Evolutionary conservation across 2,797 vertebrate species (phyloP).

Genomic region (Epinephelus malabaricus): DNA sequence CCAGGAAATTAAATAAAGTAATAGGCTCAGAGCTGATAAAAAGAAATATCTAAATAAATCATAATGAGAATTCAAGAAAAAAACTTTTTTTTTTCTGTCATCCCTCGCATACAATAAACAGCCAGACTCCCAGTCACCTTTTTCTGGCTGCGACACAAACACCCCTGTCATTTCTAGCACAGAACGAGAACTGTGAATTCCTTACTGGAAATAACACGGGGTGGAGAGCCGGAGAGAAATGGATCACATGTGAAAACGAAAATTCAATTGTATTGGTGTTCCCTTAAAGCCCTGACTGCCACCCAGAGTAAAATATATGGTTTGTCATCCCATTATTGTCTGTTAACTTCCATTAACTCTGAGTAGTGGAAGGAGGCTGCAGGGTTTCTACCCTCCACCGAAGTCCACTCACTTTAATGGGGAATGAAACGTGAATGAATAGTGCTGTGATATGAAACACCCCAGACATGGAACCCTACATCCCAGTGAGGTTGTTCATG

Average conservation of each 20-base stretch:
- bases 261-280: slow-evolving; percentile 53
- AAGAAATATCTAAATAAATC: no score
- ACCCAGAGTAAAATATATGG: slow-evolving; percentile 53
- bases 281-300: slow-evolving; percentile 43
- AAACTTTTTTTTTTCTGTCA: neutral
- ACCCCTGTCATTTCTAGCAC: slow-evolving; percentile 46
- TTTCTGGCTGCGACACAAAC: slow-evolving; percentile 26
- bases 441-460: slow-evolving; percentile 19
- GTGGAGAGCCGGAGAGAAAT: slow-evolving; percentile 38
- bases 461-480: neutral
- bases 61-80: no score
- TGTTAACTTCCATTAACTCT: slow-evolving; percentile 68
- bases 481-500: neutral
- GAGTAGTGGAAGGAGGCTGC: slow-evolving; percentile 55
- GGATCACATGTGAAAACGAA: slow-evolving; percentile 52
- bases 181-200: slow-evolving; percentile 34
- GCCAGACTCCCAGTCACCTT: neutral
- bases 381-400: slow-evolving; percentile 34
- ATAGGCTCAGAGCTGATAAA: no score
- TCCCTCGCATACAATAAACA: slow-evolving; percentile 15
- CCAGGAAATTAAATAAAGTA: no score
- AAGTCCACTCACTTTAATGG: slow-evolving; percentile 40
- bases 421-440: slow-evolving; percentile 26
- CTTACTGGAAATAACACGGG: slow-evolving; percentile 54
- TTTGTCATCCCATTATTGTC: slow-evolving; percentile 69